These are phyloP conservation scores for Micromussa lordhowensis DNA, from an alignment of 92 coral and sea anemone species.

Conservation along the genomic window DNA sequence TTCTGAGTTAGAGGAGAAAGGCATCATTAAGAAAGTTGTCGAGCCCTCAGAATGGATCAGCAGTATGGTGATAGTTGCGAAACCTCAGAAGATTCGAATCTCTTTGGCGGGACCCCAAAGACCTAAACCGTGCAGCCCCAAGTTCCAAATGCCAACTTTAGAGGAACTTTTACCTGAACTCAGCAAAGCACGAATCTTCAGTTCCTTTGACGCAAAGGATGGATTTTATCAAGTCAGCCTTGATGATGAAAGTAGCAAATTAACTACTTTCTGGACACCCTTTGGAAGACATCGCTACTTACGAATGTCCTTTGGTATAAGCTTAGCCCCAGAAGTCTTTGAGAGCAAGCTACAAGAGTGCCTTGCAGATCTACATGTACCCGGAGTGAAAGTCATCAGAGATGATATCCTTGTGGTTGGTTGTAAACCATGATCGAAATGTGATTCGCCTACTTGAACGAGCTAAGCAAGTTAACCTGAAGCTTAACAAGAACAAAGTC, in stretches of 20 bases:
- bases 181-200: constrained; percentile 50
- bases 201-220: constrained; percentile 29
- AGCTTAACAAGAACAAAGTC: constrained; percentile 33
- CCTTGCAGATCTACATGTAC: constrained; percentile 26
- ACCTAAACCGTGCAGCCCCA: constrained; percentile 58
- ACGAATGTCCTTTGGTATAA: constrained; percentile 60
- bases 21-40: constrained; percentile 37
- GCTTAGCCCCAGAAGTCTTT: constrained; percentile 61
- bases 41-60: constrained; percentile 70
- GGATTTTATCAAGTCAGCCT: constrained; percentile 31
- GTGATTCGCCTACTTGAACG: constrained; percentile 47
- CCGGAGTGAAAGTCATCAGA: constrained; percentile 44
- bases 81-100: constrained; percentile 65
- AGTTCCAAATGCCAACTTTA: constrained; percentile 57
- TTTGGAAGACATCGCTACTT: constrained; percentile 38
- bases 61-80: constrained; percentile 61
- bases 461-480: constrained; percentile 43
- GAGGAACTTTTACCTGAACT: constrained; percentile 55
- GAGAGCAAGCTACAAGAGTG: constrained; percentile 59
- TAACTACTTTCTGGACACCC: constrained; percentile 62
- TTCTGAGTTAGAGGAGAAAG: constrained; percentile 34
- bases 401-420: constrained; percentile 49
- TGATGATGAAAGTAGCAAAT: constrained; percentile 34
- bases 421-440: constrained; percentile 45
- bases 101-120: constrained; percentile 54